Percentiles rank a stretch among this genome's conserved stretches.
Conservation (phyloP, 2,113 vertebrate species). For the Gopherus flavomarginatus region DNA sequence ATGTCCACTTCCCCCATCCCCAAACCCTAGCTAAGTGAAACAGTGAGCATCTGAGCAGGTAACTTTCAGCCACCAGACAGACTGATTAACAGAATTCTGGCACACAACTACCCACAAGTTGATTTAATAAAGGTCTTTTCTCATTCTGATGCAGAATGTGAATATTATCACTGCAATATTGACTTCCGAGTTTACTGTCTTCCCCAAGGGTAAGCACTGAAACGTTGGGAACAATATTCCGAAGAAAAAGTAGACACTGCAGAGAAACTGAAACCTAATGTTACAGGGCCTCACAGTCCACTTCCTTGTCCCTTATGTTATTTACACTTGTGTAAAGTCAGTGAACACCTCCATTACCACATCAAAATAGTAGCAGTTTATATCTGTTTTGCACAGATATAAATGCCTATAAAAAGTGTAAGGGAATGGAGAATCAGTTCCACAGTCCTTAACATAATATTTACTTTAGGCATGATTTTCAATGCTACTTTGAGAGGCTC, state of each 20-base stretch:
- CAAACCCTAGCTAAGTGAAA: not conserved
- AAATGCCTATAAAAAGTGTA: not conserved
- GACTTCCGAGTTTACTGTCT: not conserved
- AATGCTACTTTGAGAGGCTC: fast-evolving
- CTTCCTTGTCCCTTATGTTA: not conserved
- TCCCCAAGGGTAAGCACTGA: not conserved
- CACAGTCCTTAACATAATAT: not conserved
- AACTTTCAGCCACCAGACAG: constrained; percentile 41
- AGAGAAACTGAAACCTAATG: not conserved
- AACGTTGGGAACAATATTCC: not conserved
- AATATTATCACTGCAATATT: not conserved
- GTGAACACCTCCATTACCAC: fast-evolving
- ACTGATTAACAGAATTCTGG: not conserved
- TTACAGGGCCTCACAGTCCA: not conserved
- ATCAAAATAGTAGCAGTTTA: not conserved
- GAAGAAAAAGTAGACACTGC: not conserved
- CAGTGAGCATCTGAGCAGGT: constrained; percentile 6
- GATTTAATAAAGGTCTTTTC: constrained; percentile 7
- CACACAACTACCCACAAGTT: constrained; percentile 43
- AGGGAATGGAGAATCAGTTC: not conserved
- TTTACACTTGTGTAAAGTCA: not conserved
- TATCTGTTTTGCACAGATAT: not conserved
- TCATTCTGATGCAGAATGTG: not conserved
- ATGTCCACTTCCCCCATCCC: constrained; percentile 13
- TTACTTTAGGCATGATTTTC: not conserved